A percentile compares a stretch with the other conserved stretches of the same genome.
phyloP scores from a whole-genome alignment of 2,797 vertebrate genomes.

The Poeciliopsis paucimaculata region DNA sequence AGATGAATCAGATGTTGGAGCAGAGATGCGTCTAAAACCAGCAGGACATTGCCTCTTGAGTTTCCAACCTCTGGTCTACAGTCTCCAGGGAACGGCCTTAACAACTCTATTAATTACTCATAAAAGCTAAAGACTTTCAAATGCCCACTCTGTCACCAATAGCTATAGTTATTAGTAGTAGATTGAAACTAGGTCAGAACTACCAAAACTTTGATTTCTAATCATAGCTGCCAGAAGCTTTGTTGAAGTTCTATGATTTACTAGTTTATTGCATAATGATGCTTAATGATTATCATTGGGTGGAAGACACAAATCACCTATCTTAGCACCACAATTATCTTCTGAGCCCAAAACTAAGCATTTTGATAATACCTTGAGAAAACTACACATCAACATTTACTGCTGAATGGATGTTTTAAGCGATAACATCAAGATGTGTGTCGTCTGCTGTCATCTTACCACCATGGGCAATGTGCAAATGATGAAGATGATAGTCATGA shows the following conservation, averaged over 20 bases:
- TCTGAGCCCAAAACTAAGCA: background rate
- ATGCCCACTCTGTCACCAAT: background rate
- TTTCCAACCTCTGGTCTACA: no score
- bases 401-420: background rate
- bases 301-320: background rate
- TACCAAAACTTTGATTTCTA: background rate
- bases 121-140: background rate
- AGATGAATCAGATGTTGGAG: no score
- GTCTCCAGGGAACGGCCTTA: background rate
- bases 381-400: background rate
- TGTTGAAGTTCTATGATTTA: background rate
- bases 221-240: background rate
- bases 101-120: background rate
- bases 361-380: background rate
- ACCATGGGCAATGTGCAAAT: slow-evolving; percentile 90
- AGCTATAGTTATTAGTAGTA: background rate
- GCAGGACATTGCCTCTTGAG: no score
- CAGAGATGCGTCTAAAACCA: no score
- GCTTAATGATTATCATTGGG: background rate
- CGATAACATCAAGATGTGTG: background rate
- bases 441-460: slow-evolving; percentile 78
- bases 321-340: background rate
- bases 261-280: background rate
- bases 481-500: slow-evolving; percentile 93
- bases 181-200: background rate